phyloP scores from a whole-genome alignment of 1,140 invertebrate species.

The Drosophila ambigua region DNA sequence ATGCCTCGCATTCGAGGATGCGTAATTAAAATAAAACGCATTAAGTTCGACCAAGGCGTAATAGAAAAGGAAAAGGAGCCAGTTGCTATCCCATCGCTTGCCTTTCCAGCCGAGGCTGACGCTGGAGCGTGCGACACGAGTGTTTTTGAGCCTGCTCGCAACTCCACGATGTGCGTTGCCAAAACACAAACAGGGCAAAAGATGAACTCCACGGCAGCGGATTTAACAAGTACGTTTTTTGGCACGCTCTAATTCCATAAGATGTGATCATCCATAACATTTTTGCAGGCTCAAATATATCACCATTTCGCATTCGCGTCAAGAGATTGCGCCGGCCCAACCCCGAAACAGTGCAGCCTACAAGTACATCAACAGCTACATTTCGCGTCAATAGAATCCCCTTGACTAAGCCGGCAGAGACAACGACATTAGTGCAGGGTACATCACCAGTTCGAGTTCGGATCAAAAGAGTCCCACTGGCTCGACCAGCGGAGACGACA shows the following conservation, averaged over 20 bases:
- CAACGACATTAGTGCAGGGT: not conserved
- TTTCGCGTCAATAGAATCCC: too few relatives aligned
- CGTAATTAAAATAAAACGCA: conserved; percentile 46
- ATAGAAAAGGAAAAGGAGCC: not conserved
- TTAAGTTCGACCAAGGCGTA: conserved; percentile 4
- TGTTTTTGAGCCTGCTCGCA: conserved; percentile 40
- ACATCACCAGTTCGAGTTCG: not conserved
- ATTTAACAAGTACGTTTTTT: conserved; percentile 14
- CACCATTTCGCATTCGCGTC: not conserved
- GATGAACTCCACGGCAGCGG: not conserved
- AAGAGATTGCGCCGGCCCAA: not conserved
- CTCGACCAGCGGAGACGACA: too few relatives aligned
- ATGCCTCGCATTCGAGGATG: conserved; percentile 30
- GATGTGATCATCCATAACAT: too few relatives aligned
- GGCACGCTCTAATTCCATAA: too few relatives aligned
- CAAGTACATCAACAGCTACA: not conserved
- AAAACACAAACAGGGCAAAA: not conserved
- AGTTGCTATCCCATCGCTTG: not conserved
- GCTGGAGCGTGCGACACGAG: conserved; percentile 10
- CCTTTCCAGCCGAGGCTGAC: not conserved
- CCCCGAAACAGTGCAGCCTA: not conserved
- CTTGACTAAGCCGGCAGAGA: not conserved
- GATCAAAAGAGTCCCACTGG: too few relatives aligned
- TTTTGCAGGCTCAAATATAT: conserved; percentile 6
- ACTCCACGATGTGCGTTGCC: conserved; percentile 45